Base-by-base conservation (phyloP, 2,113 vertebrate genomes). In the Megalops atlanticus region DNA sequence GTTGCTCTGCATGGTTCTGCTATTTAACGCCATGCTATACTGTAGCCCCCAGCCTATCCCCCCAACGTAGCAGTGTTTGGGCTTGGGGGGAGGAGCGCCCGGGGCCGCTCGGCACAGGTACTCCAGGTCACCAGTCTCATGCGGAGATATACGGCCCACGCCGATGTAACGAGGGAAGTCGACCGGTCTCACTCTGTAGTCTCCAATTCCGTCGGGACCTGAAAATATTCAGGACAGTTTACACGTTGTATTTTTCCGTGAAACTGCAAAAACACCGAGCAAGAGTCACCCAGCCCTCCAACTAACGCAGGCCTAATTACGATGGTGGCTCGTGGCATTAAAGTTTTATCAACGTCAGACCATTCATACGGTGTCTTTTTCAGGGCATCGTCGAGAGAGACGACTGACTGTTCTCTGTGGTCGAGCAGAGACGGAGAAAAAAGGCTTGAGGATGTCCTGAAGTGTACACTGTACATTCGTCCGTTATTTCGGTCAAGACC, bases 171-270 rank as follows among this genome's bases (percentile, higher is more conserved):
- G 58, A 15, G 73, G 79, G 21, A 86, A 88, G 80, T 92, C 91
- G 78, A 85, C 76, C 12, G 86, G 78, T 87, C 87, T 95, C 2
- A 92, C 78, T 73, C 91, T 88, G 83, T 95, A 92, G 85, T 96
- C 89, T 45, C 85, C 81, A 10, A 87, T 75, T 40, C 90, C 93
- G 87, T 94, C 93, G 43, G 95, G 94, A 45, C 94, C 95, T 96
- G 81, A 36, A 33, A 40, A 71, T 88, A 38, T 84, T 12, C 40
- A 81, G 45, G 3, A 27, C 58, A 21, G 7, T 64, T n/a, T 31
- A 3, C 18, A 54, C 31, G n/a, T 64, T 5, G 4, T 31, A 27
- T 64, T 64, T 24, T 31, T 64, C 58, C 31, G n/a, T 27, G n/a
- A 31, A 27, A 11, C n/a, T 2, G 58, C 11, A 54, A 21, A 54